Conservation (phyloP, 2,113 vertebrate species). For the Gavia stellata region DNA sequence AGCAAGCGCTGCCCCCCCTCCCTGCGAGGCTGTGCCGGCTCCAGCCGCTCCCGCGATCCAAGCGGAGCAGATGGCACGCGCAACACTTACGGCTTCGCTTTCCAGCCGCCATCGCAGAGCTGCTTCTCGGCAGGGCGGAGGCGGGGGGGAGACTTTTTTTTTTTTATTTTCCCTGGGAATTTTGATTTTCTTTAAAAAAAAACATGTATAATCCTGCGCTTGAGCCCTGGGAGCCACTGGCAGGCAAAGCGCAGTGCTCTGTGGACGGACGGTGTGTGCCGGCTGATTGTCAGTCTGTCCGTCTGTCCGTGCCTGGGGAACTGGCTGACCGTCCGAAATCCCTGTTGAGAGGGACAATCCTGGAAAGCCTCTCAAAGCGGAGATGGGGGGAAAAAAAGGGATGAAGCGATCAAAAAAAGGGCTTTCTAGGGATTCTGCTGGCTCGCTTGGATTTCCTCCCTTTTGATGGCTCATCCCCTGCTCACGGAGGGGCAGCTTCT, state of each 20-base stretch:
- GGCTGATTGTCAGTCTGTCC: not conserved
- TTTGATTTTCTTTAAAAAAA: not conserved
- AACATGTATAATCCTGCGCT: not conserved
- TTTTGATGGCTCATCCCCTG: not conserved
- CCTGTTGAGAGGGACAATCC: not conserved
- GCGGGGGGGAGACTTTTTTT: not conserved
- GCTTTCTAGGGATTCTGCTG: constrained; percentile 31
- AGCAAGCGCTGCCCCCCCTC: not conserved
- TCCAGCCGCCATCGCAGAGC: constrained; percentile 64
- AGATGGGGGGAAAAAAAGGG: not conserved
- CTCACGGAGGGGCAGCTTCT: not conserved
- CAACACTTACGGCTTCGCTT: constrained; percentile 56
- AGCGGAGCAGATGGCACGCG: constrained; percentile 54
- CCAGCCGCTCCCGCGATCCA: constrained; percentile 25
- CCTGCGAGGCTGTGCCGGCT: not conserved
- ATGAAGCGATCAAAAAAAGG: not conserved
- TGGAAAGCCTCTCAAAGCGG: constrained; percentile 4
- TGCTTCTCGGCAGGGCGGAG: constrained; percentile 41
- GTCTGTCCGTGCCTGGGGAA: not conserved
- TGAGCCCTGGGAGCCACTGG: not conserved
- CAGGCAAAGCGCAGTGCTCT: not conserved
- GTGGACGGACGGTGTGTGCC: rapidly evolving
- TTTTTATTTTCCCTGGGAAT: constrained; percentile 7
- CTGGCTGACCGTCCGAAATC: not conserved
- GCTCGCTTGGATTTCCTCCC: not conserved